These are phyloP conservation scores for Myiopsitta monachus DNA, from an alignment of 2,113 vertebrate genomes.

Conservation along the genomic window DNA sequence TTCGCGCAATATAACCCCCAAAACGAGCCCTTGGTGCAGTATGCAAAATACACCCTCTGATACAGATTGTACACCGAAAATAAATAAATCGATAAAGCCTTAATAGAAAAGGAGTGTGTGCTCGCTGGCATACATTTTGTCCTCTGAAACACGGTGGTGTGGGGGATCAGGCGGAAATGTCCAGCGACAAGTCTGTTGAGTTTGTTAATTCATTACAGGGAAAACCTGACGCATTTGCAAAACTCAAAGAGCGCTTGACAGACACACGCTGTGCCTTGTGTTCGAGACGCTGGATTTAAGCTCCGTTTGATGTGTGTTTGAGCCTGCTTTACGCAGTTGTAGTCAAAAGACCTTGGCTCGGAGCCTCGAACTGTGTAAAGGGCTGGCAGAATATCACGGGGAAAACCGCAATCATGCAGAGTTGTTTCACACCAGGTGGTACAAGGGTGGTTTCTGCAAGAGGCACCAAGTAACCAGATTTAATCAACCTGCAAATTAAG, in stretches of 20 bases:
- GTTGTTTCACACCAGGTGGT: not conserved
- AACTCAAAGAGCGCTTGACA: not conserved
- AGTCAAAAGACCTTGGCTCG: not conserved
- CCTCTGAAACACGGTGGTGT: fast-evolving
- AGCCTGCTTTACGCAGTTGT: not conserved
- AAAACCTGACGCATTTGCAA: not conserved
- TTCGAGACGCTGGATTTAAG: not conserved
- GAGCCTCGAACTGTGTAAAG: not conserved
- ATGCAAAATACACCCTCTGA: no score
- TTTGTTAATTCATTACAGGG: not conserved
- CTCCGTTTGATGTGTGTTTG: not conserved
- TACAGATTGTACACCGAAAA: fast-evolving
- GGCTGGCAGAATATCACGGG: not conserved
- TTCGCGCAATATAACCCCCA: fast-evolving
- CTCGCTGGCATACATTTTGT: no score
- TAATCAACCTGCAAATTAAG: not conserved
- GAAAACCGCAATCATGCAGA: not conserved
- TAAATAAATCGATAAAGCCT: no score
- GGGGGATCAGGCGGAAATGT: not conserved
- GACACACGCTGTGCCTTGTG: fast-evolving
- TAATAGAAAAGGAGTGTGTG: not conserved
- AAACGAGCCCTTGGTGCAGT: not conserved
- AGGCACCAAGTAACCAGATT: not conserved
- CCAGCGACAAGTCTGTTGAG: not conserved
- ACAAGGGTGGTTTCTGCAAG: not conserved